Conservation (phyloP, 2,888 invertebrate species). For the Drosophila algonquin region DNA sequence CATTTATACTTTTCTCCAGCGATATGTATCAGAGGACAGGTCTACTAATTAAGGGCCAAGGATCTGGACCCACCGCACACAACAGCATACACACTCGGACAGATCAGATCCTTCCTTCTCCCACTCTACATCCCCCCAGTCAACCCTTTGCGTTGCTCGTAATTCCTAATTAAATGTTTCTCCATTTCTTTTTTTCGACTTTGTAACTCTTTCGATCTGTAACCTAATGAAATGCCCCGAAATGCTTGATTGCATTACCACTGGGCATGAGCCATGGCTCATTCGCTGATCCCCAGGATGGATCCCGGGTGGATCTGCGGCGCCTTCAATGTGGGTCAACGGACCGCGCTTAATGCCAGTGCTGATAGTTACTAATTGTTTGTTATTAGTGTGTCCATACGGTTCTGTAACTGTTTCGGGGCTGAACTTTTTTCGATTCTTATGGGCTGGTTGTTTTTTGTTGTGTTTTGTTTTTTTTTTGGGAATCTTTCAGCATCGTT, state of each 20-base stretch:
- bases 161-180: conserved; percentile 10
- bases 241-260: conserved; percentile 5
- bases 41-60: conserved; percentile 43
- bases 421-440: neutral
- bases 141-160: neutral
- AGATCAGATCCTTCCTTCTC: neutral
- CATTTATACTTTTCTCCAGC: conserved; percentile 9
- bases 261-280: too few relatives aligned
- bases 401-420: conserved; percentile 69
- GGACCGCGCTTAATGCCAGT: conserved; percentile 58
- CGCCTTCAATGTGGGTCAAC: conserved; percentile 59
- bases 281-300: neutral
- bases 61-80: conserved; percentile 42
- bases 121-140: neutral
- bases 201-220: neutral
- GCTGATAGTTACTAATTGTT: conserved; percentile 77
- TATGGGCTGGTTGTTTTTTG: neutral
- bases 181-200: conserved; percentile 1
- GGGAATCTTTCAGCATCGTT: conserved; percentile 35
- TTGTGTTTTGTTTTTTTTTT: neutral
- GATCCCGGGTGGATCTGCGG: conserved; percentile 1
- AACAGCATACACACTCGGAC: neutral
- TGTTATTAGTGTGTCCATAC: conserved; percentile 65
- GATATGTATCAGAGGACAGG: conserved; percentile 37
- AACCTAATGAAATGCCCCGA: conserved; percentile 35